Evolutionary conservation across 2,888 invertebrate genomes (phyloP).

Genomic region (Strigamia crassipes): DNA sequence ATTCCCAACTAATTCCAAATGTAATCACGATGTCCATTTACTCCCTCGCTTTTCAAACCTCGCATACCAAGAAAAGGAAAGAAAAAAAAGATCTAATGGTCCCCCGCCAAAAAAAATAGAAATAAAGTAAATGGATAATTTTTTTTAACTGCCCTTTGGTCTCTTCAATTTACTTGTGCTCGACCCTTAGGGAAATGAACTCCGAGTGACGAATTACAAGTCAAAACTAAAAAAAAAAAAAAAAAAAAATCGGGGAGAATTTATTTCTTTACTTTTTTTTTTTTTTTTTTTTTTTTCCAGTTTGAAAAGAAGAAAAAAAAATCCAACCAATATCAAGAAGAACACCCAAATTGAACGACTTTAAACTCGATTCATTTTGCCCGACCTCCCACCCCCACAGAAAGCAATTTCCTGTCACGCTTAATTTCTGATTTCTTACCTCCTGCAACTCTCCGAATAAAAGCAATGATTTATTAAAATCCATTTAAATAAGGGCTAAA

Average conservation of each 20-base stretch:
- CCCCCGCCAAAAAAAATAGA: not conserved
- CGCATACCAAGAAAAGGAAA: not conserved
- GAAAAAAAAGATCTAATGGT: not conserved
- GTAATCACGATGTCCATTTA: slow-evolving; percentile 4
- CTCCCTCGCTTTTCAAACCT: not conserved
- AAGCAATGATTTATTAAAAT: slow-evolving; percentile 4
- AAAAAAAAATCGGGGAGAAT: not conserved
- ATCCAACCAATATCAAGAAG: not conserved
- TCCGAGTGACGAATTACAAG: not conserved
- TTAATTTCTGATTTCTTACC: not conserved
- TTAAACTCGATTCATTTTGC: slow-evolving; percentile 10
- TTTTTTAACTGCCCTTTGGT: not conserved
- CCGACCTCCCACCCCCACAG: not conserved
- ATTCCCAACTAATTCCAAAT: not conserved
- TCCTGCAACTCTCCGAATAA: not conserved
- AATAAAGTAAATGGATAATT: not conserved
- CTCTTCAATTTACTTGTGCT: not conserved
- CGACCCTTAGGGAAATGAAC: not conserved
- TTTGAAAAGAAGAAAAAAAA: too few species aligned
- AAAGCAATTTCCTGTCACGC: slow-evolving; percentile 10
- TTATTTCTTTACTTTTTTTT: not conserved
- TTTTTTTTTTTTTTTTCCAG: not conserved
- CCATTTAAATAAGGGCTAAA: not conserved
- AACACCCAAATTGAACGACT: slow-evolving; percentile 10
- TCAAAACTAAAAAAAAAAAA: not conserved